A percentile compares a stretch with the other conserved stretches of the same genome.
These are phyloP conservation scores for Sebastes cheni DNA, from an alignment of 2,797 vertebrate genomes.

Conservation along the genomic window DNA sequence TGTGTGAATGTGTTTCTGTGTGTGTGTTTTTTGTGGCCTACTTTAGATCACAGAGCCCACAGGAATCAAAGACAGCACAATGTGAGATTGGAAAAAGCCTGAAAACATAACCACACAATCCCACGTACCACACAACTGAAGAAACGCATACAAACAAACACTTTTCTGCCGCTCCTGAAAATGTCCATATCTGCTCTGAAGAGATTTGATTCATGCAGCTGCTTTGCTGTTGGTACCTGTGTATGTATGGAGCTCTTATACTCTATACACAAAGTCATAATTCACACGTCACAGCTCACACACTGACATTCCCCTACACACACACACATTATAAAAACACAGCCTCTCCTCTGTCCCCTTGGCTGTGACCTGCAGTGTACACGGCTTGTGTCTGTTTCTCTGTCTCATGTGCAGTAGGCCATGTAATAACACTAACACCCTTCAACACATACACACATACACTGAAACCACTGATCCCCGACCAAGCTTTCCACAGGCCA, in stretches of 20 bases:
- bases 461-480: constrained; percentile 59
- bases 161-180: constrained; percentile 6
- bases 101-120: constrained; percentile 1
- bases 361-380: constrained; percentile 52
- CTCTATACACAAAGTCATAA: background rate
- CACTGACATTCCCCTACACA: background rate
- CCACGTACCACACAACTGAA: background rate
- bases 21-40: constrained; percentile 24
- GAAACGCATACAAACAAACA: background rate
- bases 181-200: constrained; percentile 30
- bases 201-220: constrained; percentile 5
- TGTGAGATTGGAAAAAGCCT: constrained; percentile 5
- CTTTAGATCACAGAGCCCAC: constrained; percentile 31
- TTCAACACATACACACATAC: constrained; percentile 49
- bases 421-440: constrained; percentile 73
- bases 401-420: constrained; percentile 68
- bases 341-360: constrained; percentile 38
- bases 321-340: constrained; percentile 34
- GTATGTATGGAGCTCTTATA: background rate
- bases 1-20: background rate
- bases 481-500: constrained; percentile 60
- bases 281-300: constrained; percentile 12
- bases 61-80: constrained; percentile 32
- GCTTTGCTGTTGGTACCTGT: background rate
- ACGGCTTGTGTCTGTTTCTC: constrained; percentile 48